Base-by-base conservation (phyloP, 2,113 vertebrate species). In the Mellivora capensis region DNA sequence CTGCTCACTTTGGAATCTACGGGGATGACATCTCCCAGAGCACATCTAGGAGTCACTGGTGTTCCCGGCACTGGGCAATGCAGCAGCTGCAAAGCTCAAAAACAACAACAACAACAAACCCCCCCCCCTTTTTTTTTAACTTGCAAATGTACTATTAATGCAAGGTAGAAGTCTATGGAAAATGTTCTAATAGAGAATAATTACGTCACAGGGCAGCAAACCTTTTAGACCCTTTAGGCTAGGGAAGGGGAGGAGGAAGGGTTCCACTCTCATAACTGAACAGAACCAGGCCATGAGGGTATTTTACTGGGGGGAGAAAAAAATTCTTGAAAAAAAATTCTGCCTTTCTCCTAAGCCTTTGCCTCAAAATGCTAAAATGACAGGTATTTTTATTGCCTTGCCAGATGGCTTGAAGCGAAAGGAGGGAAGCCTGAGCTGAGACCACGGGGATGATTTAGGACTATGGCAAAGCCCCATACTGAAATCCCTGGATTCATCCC, bases 381-480 rank as follows among this genome's bases (percentile, higher is more conserved):
- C 76, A 87, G 74, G 6, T 93, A 42, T 90, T 84, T 98, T 93
- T 97, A 96, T 92, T 96, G 57, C 80, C 62, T 93, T 90, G 89
- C 87, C 29, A 84, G 6, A 59, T n/a, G 84, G 54, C 52, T 84
- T 80, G 82, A 85, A 39, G 57, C 64, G 37, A 91, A 96, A 83
- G 39, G 44, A 89, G 31, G 34, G 27, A 57, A 95, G 76, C 52
- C 85, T 81, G 85, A 91, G 42, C 61, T 81, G 84, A 94, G 74
- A 39, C 79, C 54, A 52, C 47, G 9, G 18, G 59, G 84, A 59
- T 89, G 90, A 97, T 94, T 97, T 94, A 91, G 62, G 62, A 71
- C 74, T 37, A 34, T 72, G 80, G 62, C 83, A 93, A 95, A 97
- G 62, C 17, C 82, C 81, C 67, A 87, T n/a, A 29, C 23, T 89